Base-by-base conservation (phyloP, 1,140 invertebrate species). In the Pseudomyrmex sp. region DNA sequence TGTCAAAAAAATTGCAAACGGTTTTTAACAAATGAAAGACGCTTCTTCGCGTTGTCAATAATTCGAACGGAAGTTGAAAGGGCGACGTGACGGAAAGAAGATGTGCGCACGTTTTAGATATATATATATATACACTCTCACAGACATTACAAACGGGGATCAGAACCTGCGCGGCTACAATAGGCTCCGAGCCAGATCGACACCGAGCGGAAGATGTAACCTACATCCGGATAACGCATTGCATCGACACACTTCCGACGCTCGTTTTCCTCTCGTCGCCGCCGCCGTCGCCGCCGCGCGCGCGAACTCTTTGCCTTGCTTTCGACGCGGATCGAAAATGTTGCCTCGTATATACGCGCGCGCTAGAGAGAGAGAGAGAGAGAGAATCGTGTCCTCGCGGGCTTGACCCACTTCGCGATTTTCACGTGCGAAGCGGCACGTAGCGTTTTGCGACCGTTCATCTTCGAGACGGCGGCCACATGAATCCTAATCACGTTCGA, bases 401-500 rank as follows among this genome's bases (percentile, higher is more conserved):
- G 20, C 35, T 69, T 72, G 76, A 80, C 76, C 76, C n/a, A 80
- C 54, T 80, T 80, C 18, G 54, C 54, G 35, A 68, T 46, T 77
- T 77, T 35, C 35, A 66, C 62, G 54, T 35, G 61, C 61, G 9
- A 63, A 63, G 46, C 63, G 26, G 50, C 54, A 82, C 70, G 70
- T 75, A 82, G 58, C 56, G 62, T 65, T 66, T 73, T 44, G 70
- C 66, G 56, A 59, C 35, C 79, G 66, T 87, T 83, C 59, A 76
- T 87, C 61, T 87, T 85, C 52, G 20, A n/a, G 50, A n/a, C 26
- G 72, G 72, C 58, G 54, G 82, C 75, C 86, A 50, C 86, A 77
- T 86, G 87, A 89, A 88, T 89, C 69, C 73, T 86, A 87, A 88
- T 88, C 87, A 84, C 50, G 77, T 87, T 85, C 79, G 77, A 79